Evolutionary conservation across 1,140 invertebrate species (phyloP), one percentile per base, ranked within the genome.

Genomic region (Drosophila elegans): DNA sequence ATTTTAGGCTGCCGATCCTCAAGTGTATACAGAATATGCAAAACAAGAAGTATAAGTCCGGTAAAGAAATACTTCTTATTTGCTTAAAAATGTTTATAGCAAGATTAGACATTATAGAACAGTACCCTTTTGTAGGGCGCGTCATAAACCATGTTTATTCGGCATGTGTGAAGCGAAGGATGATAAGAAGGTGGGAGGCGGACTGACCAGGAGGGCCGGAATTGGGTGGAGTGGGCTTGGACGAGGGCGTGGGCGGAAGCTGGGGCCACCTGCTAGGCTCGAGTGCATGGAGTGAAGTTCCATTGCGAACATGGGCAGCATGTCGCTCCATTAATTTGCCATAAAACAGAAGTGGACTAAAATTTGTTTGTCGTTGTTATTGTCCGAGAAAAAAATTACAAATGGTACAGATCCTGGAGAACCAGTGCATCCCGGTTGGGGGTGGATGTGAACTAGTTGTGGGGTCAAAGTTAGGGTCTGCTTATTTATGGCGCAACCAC

Each of bases 281-380:
- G 84, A 85, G 55, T 73, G 72, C 72, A 73, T 45, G 55, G 64
- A 59, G 42, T 36, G 48, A 49, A 73, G 74, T 57, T 78, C 54
- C 78, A 77, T 59, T 79, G 71, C 72, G 64, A 79, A 83, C 83
- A 83, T 79, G 82, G 80, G 52, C 88, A 78, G 67, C 81, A 90
- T 90, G 85, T 90, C 78, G 85, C 77, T 91, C 85, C 85, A 90
- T 90, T 90, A 90, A 90, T 90, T 90, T 90, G 85, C 85, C 85
- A 90, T 90, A 90, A 88, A 90, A 90, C 85, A 90, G 86, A 90
- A 90, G 85, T 90, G 85, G 79, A 82, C 82, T 90, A 84, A 90
- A 89, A 89, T 90, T 89, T 89, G 85, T 84, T 90, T 89, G 81
- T 77, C 72, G 74, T 63, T 74, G 68, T 55, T 82, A 52, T 71